phyloP scores from a whole-genome alignment of 1,140 invertebrate genomes.

The Ceratoteleas bidentatus region DNA sequence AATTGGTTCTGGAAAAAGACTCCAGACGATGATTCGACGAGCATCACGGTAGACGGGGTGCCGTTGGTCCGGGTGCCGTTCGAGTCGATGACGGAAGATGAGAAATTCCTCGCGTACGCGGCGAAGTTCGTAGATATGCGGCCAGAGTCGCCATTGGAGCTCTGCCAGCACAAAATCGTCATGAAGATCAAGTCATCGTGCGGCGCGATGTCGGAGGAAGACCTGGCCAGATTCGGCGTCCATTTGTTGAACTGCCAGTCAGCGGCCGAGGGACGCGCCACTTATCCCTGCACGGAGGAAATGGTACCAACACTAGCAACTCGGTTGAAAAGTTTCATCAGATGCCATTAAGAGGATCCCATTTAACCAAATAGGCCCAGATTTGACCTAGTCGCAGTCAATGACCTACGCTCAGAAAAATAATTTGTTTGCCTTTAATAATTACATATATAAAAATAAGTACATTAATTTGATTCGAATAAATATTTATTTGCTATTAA shows the following conservation, averaged over 20 bases:
- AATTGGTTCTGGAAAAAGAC: slow-evolving; percentile 74
- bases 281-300: slow-evolving; percentile 83
- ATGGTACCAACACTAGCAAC: slow-evolving; percentile 80
- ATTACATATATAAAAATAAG: too few relatives aligned
- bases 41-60: slow-evolving; percentile 69
- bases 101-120: slow-evolving; percentile 85
- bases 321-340: neutral
- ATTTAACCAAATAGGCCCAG: too few relatives aligned
- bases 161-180: slow-evolving; percentile 86
- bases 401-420: too few relatives aligned
- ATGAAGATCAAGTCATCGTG: slow-evolving; percentile 84
- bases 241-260: slow-evolving; percentile 87
- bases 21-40: slow-evolving; percentile 49
- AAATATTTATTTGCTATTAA: too few relatives aligned
- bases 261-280: slow-evolving; percentile 83
- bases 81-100: slow-evolving; percentile 84
- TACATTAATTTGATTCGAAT: too few relatives aligned
- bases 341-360: too few relatives aligned
- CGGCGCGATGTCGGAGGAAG: slow-evolving; percentile 84
- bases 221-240: slow-evolving; percentile 86
- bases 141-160: slow-evolving; percentile 83
- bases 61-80: slow-evolving; percentile 81
- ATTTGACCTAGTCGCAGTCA: too few relatives aligned
- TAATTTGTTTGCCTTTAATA: too few relatives aligned
- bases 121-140: slow-evolving; percentile 82